These are phyloP conservation scores for Triplophysa dalaica DNA, from an alignment of 2,113 vertebrate species.

Conservation along the genomic window DNA sequence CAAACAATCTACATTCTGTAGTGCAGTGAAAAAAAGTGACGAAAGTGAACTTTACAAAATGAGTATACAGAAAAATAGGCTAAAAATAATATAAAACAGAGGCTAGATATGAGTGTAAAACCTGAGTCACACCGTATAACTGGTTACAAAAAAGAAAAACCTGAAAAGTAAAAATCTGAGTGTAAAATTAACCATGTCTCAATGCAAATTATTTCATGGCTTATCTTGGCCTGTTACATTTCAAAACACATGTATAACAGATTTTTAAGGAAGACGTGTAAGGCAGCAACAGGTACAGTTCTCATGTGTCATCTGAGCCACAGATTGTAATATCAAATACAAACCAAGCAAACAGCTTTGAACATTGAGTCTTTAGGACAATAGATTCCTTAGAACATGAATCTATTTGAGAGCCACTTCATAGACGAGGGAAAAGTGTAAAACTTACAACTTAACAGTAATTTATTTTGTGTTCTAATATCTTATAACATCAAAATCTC, in stretches of 20 bases:
- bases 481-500: background rate
- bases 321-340: background rate
- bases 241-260: background rate
- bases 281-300: background rate
- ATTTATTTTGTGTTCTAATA: background rate
- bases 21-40: background rate
- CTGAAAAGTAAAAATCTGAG: background rate
- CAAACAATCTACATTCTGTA: background rate
- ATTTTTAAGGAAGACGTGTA: background rate
- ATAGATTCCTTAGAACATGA: no score
- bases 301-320: background rate
- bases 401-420: background rate
- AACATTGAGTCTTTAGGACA: background rate
- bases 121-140: background rate
- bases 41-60: background rate
- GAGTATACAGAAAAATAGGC: background rate
- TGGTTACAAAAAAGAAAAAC: background rate
- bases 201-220: constrained; percentile 4
- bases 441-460: background rate
- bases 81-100: background rate
- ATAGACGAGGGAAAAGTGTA: background rate
- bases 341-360: background rate
- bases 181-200: background rate
- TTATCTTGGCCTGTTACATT: constrained; percentile 14
- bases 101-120: background rate